Evolutionary conservation across 2,113 vertebrate species (phyloP), one percentile per base, ranked within the genome.

Genomic region (Melozone crissalis): DNA sequence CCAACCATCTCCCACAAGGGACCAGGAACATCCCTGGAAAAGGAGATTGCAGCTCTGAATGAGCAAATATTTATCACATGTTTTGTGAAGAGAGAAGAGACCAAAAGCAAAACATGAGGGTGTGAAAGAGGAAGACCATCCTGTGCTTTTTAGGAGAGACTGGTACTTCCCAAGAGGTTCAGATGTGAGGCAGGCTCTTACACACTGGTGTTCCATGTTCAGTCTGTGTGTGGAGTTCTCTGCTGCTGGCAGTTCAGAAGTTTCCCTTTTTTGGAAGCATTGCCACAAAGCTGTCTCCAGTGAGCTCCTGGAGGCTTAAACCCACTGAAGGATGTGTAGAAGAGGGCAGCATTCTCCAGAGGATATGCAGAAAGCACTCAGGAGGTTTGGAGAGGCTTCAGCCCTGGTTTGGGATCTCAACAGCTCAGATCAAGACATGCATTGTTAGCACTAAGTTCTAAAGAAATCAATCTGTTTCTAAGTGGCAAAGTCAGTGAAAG

Each of bases 401-500:
- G 73, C 31, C 39, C 77, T 74, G 15, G 3, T 65, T 71, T 84
- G 55, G 31, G 10, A 69, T 44, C 26, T 87, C n/a, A 65, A 9
- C 31, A 73, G 2, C 15, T 59, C 26, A n/a, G 35, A 33, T 51
- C 3, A 2, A 62, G 67, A 62, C 16, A 39, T 0, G 0, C 21
- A 39, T 33, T 83, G 65, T 17, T 41, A 86, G 55, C 31, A 67
- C 35, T 17, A 35, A 43, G 12, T 54, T 43, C 68, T 74, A 27
- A 43, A 66, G 10, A 37, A 41, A 54, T 41, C 44, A 37, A 24
- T 41, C 37, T 71, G 13, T 59, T 76, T 82, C 33, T 7, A 44
- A 88, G 76, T 63, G 52, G 30, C 12, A 31, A 31, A 51, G 52
- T 51, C 28, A 35, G 61, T 65, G 71, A 62, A 76, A 52, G 24